Evolutionary conservation across 2,888 invertebrate species (phyloP), one percentile per base, ranked within the genome.

Genomic region (Pollenia labialis): DNA sequence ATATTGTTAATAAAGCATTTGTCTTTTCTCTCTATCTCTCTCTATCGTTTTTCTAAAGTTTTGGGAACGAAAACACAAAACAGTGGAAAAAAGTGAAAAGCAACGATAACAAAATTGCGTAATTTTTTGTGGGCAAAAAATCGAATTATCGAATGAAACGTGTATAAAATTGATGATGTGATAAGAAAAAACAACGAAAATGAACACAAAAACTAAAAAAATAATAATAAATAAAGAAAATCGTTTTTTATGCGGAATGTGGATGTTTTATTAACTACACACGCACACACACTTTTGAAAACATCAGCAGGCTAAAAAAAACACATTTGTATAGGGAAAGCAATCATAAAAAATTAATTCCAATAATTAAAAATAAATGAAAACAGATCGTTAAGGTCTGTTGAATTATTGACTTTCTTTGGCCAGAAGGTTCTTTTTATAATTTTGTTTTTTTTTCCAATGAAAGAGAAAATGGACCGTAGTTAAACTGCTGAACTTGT

Each of bases 91-190:
- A 11, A 6, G 14, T 50, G 12, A 54, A 32, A 42, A 42, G 12
- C 40, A n/a, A 52, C 6, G 2, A 54, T 2, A 54, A 23, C 12
- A 40, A 14, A 60, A 62, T 42, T 42, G 44, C 16, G 23, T 12
- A 12, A 12, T 16, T 46, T 32, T 74, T 60, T 54, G 18, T 80
- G 18, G 32, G 32, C 11, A n/a, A 40, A 74, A 72, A 81, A 74
- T 72, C 66, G 64, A 81, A 64, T 58, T 81, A 74, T 66, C 74
- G 74, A 14, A 69, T 46, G 40, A 54, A 66, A 85, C 72, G 77
- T 85, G 77, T 54, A 54, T 62, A 54, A 85, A 81, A 81, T 85
- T 81, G 64, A 46, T 68, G 66, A 81, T 54, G 69, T 77, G 66
- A 81, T 62, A 62, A 74, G 32, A 23, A 11, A 11, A 50, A 71